These are phyloP conservation scores for Sclerurus mexicanus DNA, from an alignment of 2,113 vertebrate species.

Conservation along the genomic window DNA sequence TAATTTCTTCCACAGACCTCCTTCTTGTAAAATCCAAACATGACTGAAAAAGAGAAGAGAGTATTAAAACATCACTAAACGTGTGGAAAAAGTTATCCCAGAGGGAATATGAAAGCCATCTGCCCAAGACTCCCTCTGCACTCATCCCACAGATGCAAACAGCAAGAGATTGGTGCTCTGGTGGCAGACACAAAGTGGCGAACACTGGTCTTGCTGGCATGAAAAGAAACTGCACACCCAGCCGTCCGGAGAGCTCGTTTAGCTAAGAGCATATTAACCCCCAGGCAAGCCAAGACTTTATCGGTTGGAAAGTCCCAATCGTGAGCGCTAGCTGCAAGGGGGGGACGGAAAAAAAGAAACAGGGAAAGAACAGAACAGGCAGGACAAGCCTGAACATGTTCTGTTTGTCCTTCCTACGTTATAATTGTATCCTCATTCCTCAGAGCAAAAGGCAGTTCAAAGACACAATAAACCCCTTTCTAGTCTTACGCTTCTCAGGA, in stretches of 20 bases:
- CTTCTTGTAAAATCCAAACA: not conserved
- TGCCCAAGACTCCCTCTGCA: not conserved
- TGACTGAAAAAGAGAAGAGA: not conserved
- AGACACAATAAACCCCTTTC: conserved; percentile 57
- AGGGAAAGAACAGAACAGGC: not conserved
- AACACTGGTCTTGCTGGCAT: not conserved
- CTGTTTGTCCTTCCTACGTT: not conserved
- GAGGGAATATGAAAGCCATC: not conserved
- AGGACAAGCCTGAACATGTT: conserved; percentile 58
- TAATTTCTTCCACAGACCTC: not conserved
- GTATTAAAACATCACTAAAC: not conserved
- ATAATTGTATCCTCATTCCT: conserved; percentile 62
- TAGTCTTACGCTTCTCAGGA: not conserved
- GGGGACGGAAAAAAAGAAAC: not conserved
- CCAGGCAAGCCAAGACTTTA: not conserved
- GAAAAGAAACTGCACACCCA: not conserved
- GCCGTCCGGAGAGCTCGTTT: not conserved
- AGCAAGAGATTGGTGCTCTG: not conserved
- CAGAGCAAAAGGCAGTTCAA: conserved; percentile 46
- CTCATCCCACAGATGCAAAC: not conserved
- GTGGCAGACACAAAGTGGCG: not conserved
- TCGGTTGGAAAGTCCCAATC: conserved; percentile 17
- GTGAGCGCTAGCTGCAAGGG: not conserved
- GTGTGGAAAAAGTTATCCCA: not conserved
- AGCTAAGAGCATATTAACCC: not conserved